Evolutionary conservation across 1,140 invertebrate genomes (phyloP).

Genomic region (Myzus persicae): DNA sequence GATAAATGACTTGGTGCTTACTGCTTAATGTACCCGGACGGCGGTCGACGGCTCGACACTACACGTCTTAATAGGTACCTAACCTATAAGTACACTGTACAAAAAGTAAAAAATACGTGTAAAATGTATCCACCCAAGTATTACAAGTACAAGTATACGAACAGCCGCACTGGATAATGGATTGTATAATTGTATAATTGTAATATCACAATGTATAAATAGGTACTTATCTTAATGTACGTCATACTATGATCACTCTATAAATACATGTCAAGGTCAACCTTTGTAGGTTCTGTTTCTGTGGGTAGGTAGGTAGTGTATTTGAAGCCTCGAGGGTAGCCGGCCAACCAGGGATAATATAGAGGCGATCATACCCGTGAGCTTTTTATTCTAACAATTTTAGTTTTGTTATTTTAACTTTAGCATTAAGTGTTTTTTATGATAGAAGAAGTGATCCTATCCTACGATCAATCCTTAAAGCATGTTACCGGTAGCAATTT

Average conservation of each 20-base stretch:
- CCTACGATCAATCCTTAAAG: neutral
- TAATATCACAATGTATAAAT: too few relatives aligned
- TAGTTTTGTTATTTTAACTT: neutral
- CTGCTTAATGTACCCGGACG: neutral
- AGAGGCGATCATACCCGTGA: neutral
- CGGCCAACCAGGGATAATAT: neutral
- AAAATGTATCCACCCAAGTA: too few relatives aligned
- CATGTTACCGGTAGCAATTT: neutral
- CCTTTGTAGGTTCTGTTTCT: neutral
- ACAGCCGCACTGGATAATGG: too few relatives aligned
- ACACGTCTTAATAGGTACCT: too few relatives aligned
- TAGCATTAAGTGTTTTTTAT: neutral
- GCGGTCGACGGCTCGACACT: too few relatives aligned
- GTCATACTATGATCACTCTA: too few relatives aligned
- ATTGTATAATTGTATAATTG: too few relatives aligned
- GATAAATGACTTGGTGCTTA: neutral
- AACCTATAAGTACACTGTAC: too few relatives aligned
- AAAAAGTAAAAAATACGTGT: too few relatives aligned
- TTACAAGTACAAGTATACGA: too few relatives aligned
- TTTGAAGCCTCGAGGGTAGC: too few relatives aligned
- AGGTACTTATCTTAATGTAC: too few relatives aligned
- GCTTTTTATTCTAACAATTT: neutral
- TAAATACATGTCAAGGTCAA: neutral
- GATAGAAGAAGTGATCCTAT: neutral
- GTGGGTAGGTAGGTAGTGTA: neutral